Evolutionary conservation across 2,113 vertebrate species (phyloP), one percentile per base, ranked within the genome.

Genomic region (Strigops habroptila): DNA sequence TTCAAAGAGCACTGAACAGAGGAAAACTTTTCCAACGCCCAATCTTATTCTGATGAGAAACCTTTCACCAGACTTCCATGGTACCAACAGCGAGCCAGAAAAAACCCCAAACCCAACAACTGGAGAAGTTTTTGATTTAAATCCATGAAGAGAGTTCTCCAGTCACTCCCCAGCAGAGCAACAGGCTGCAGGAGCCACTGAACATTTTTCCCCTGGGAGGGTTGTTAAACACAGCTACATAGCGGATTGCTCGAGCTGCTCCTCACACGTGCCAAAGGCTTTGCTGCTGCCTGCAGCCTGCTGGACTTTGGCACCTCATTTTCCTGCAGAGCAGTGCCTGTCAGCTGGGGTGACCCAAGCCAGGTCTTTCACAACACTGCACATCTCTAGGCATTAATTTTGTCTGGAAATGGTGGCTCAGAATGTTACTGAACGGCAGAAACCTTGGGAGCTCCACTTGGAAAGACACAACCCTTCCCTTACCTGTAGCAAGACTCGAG

Each of bases 231-330:
- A 6, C 48, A 71, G 35, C 30, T 6, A 49, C 79, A 80, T 1
- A 67, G 53, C 10, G 1, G 17, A 22, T 4, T 86, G 63, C 44
- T 65, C 5, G 71, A 33, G 5, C 53, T 31, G 4, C 13, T 30
- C 49, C 59, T 11, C 30, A 53, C 73, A 79, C 1, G 0, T 28
- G 60, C 80, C 86, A 84, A 12, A 44, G 62, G 79, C 31, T 49
- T 73, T 46, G 37, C 59, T 88, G 78, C 78, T 75, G 31, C 65
- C 16, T 37, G 44, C 52, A 62, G 48, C 39, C 79, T 24, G 41
- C 39, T 88, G 93, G 80, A 97, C 91, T 97, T 95, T 39, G 85
- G 46, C 62, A 80, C 23, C 48, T 63, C 3, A 18, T 35, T 52
- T 8, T 64, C 51, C 82, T 88, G 59, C 2, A 80, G 39, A 35